phyloP scores from a whole-genome alignment of 2,888 invertebrate species.

The Conchocele bisecta region DNA sequence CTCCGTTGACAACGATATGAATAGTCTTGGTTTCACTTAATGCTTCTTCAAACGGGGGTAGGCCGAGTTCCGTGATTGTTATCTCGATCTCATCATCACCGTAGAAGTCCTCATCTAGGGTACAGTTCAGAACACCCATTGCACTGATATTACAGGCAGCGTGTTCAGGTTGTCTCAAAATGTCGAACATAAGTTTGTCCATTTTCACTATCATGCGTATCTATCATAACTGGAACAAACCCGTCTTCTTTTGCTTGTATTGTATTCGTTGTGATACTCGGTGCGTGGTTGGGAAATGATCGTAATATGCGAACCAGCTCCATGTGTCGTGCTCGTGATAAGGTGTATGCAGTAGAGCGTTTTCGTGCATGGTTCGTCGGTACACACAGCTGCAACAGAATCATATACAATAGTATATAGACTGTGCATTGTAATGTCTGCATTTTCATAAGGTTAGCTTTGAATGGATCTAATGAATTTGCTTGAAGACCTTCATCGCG shows the following conservation, averaged over 20 bases:
- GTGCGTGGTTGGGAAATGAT: slow-evolving; percentile 35
- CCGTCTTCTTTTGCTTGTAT: slow-evolving; percentile 33
- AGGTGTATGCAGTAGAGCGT: background rate
- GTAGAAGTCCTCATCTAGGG: slow-evolving; percentile 48
- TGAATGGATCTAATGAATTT: too few species aligned
- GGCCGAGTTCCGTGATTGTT: slow-evolving; percentile 40
- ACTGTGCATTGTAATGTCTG: too few species aligned
- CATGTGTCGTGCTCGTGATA: slow-evolving; percentile 1
- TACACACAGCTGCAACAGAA: too few species aligned
- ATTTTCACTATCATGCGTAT: slow-evolving; percentile 50
- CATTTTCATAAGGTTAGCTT: too few species aligned
- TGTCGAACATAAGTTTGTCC: too few species aligned
- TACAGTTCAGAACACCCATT: slow-evolving; percentile 44
- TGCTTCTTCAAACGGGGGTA: slow-evolving; percentile 33
- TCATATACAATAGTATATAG: too few species aligned
- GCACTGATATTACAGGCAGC: slow-evolving; percentile 38
- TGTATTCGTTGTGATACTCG: slow-evolving; percentile 32
- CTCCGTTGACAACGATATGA: slow-evolving; percentile 8
- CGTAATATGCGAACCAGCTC: slow-evolving; percentile 20
- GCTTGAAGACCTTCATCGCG: too few species aligned
- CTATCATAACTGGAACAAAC: slow-evolving; percentile 7
- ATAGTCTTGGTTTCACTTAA: slow-evolving; percentile 20
- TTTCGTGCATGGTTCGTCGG: too few species aligned
- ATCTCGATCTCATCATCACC: slow-evolving; percentile 46
- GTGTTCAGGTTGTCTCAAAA: slow-evolving; percentile 32